A percentile compares a stretch with the other conserved stretches of the same genome.
These are phyloP conservation scores for Cybosia mesomella DNA, from an alignment of 2,888 invertebrate genomes.

Conservation along the genomic window DNA sequence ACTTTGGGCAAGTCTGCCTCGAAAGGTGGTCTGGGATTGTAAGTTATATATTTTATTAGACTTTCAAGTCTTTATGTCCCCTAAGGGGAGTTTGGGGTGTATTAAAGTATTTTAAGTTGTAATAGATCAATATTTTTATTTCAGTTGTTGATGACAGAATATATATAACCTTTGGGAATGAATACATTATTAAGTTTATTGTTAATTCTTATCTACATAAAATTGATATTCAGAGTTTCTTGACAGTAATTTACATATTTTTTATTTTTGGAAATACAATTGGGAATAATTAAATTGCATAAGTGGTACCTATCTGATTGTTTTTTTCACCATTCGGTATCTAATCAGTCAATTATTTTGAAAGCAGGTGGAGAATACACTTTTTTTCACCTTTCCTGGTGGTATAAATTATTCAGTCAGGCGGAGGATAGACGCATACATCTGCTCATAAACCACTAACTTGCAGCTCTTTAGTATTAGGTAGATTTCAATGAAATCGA, in stretches of 20 bases:
- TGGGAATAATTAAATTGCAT: conserved; percentile 55
- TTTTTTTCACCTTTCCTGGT: not conserved
- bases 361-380: not conserved
- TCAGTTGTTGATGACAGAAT: conserved; percentile 83
- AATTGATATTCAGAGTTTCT: conserved; percentile 49
- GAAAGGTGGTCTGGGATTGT: not conserved
- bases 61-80: not conserved
- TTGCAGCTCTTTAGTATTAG: too few relatives aligned
- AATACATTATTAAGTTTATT: conserved; percentile 48
- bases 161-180: conserved; percentile 64
- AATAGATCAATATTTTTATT: conserved; percentile 49
- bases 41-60: too few relatives aligned
- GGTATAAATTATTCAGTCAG: too few relatives aligned
- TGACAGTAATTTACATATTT: conserved; percentile 37
- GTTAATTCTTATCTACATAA: conserved; percentile 35
- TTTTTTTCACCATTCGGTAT: conserved; percentile 18
- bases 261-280: conserved; percentile 29
- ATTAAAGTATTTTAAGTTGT: not conserved
- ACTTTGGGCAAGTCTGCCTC: not conserved
- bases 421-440: too few relatives aligned
- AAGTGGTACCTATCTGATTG: conserved; percentile 38
- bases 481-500: too few relatives aligned
- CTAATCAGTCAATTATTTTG: not conserved
- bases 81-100: not conserved
- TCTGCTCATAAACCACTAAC: too few relatives aligned